phyloP scores from a whole-genome alignment of 2,888 invertebrate genomes.

The Masnerella sp. region DNA sequence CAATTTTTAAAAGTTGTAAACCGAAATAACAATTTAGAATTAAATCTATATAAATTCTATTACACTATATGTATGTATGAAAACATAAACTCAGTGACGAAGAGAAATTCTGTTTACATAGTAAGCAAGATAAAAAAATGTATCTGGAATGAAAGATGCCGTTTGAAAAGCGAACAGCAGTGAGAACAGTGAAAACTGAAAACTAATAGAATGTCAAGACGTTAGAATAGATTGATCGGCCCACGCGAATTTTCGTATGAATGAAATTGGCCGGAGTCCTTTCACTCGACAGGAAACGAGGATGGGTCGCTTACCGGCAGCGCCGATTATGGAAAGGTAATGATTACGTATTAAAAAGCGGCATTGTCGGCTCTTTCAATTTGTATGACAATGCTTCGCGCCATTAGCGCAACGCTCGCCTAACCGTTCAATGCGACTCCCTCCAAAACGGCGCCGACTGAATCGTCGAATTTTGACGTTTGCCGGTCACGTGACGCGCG shows the following conservation, averaged over 20 bases:
- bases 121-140: too few relatives aligned
- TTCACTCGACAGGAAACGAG: constrained; percentile 50
- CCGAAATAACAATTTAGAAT: too few relatives aligned
- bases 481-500: constrained; percentile 17
- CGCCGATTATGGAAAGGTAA: constrained; percentile 46
- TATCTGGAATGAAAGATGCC: too few relatives aligned
- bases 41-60: too few relatives aligned
- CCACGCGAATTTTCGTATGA: constrained; percentile 26
- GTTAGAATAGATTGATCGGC: too few relatives aligned
- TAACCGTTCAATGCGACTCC: constrained; percentile 24
- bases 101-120: too few relatives aligned
- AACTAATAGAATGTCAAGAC: too few relatives aligned
- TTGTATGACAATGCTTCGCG: constrained; percentile 38
- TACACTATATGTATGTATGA: too few relatives aligned
- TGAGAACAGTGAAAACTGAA: too few relatives aligned
- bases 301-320: constrained; percentile 37
- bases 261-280: constrained; percentile 35
- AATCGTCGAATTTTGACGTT: constrained; percentile 34
- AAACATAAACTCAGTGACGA: too few relatives aligned
- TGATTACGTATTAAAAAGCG: constrained; percentile 51
- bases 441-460: constrained; percentile 18
- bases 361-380: constrained; percentile 42
- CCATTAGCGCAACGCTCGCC: constrained; percentile 28
- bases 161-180: too few relatives aligned
- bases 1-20: too few relatives aligned